These are phyloP conservation scores for Austrofundulus limnaeus DNA, from an alignment of 2,113 vertebrate genomes.

Conservation along the genomic window DNA sequence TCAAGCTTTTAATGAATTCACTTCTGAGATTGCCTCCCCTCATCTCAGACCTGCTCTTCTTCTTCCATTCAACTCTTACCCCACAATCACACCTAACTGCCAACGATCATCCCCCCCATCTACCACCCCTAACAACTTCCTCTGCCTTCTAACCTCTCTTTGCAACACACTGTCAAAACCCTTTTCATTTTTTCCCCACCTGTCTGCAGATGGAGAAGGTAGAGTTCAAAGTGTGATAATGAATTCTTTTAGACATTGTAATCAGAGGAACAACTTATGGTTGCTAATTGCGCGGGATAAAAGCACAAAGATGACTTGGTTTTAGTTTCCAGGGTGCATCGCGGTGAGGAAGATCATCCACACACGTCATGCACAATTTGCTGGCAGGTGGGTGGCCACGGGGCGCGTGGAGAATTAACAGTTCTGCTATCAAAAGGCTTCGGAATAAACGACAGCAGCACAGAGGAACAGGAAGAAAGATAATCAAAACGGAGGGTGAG, in stretches of 20 bases:
- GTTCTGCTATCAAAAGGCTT: constrained; percentile 55
- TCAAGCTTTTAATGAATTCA: constrained; percentile 55
- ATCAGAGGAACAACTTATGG: constrained; percentile 38
- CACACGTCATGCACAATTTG: constrained; percentile 23
- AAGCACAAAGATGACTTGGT: constrained; percentile 36
- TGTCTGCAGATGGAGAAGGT: constrained; percentile 16
- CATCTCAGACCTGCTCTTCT: constrained; percentile 42
- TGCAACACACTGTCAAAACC: constrained; percentile 13
- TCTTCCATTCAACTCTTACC: constrained; percentile 40
- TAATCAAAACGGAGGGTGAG: constrained; percentile 14
- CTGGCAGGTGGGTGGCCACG: constrained; percentile 46
- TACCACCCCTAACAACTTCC: constrained; percentile 30
- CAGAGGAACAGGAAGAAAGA: constrained; percentile 22
- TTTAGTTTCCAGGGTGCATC: constrained; percentile 5
- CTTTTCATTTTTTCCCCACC: constrained; percentile 2
- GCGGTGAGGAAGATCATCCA: constrained; percentile 33
- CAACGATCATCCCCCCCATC: constrained; percentile 38
- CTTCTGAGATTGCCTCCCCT: constrained; percentile 52
- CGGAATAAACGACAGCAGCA: constrained; percentile 32
- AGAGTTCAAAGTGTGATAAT: constrained; percentile 39
- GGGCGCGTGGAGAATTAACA: constrained; percentile 39
- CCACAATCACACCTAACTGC: constrained; percentile 55
- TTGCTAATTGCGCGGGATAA: constrained; percentile 43
- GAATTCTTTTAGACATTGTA: constrained; percentile 45
- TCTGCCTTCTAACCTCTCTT: constrained; percentile 39